Evolutionary conservation across 92 coral and sea anemone species (phyloP).

Genomic region (Muricea muricata): DNA sequence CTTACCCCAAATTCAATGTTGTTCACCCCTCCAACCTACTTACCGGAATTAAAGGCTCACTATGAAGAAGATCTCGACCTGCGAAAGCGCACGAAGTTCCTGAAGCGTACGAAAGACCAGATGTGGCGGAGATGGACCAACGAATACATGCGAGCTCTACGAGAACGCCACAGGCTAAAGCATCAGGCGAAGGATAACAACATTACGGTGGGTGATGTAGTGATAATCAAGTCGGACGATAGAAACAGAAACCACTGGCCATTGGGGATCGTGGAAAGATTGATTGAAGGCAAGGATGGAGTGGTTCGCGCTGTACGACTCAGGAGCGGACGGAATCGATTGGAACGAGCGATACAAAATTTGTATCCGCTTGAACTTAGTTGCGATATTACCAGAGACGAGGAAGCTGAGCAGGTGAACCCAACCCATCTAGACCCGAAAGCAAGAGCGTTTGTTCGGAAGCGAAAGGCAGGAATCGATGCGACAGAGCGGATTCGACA

Average conservation of each 20-base stretch:
- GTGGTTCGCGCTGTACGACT: not conserved
- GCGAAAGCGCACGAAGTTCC: conserved; percentile 48
- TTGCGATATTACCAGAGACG: too few species aligned
- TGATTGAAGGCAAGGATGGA: conserved; percentile 16
- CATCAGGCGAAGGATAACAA: conserved; percentile 2
- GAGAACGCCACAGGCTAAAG: conserved; percentile 40
- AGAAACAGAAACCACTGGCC: conserved; percentile 1
- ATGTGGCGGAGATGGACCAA: conserved; percentile 20
- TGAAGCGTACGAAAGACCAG: conserved; percentile 37
- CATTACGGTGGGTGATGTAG: conserved; percentile 1
- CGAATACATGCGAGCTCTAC: conserved; percentile 39
- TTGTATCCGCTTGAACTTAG: conserved; percentile 22
- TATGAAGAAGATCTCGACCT: not conserved
- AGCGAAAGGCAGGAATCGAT: not conserved
- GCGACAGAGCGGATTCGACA: too few species aligned
- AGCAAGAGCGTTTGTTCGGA: too few species aligned
- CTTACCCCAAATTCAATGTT: conserved; percentile 2
- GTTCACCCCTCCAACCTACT: not conserved
- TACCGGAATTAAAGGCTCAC: not conserved
- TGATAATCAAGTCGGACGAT: conserved; percentile 14
- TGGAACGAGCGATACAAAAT: conserved; percentile 17
- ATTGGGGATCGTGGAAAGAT: conserved; percentile 8
- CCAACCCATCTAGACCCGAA: too few species aligned
- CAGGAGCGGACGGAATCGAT: not conserved
- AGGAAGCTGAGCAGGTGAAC: too few species aligned